A percentile compares a stretch with the other conserved stretches of the same genome.
These are phyloP conservation scores for Ochlodes sylvanus DNA, from an alignment of 2,888 invertebrate species.

Conservation along the genomic window DNA sequence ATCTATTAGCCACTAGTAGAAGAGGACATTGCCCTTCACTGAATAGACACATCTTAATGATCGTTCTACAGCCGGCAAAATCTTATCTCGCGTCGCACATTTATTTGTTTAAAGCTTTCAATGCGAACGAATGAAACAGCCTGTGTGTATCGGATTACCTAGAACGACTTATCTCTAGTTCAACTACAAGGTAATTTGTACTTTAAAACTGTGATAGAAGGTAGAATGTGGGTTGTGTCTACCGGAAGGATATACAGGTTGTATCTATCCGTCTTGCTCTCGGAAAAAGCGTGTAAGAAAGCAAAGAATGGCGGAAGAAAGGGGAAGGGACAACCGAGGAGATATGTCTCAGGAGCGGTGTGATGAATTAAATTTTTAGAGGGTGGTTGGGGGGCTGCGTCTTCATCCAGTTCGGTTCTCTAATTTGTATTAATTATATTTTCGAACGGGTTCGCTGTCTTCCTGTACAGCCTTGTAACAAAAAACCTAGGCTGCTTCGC, in stretches of 20 bases:
- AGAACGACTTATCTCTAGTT: constrained; percentile 47
- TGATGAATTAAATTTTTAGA: constrained; percentile 85
- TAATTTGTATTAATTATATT: constrained; percentile 78
- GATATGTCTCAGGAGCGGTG: constrained; percentile 80
- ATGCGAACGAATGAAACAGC: constrained; percentile 80
- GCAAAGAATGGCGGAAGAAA: constrained; percentile 82
- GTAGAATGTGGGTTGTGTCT: constrained; percentile 45
- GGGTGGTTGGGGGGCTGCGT: constrained; percentile 72
- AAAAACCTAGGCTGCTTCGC: not conserved
- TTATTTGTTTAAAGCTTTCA: constrained; percentile 84
- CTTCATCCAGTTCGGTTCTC: constrained; percentile 76
- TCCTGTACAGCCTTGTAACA: not conserved
- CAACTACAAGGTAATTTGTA: constrained; percentile 32
- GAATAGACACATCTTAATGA: constrained; percentile 62
- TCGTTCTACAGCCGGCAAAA: constrained; percentile 70
- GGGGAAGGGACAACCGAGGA: constrained; percentile 77
- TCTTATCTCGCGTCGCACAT: constrained; percentile 75
- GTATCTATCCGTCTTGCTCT: constrained; percentile 63
- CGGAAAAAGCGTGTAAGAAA: constrained; percentile 83
- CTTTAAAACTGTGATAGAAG: rapidly evolving
- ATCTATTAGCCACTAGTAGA: constrained; percentile 11
- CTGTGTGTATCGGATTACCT: constrained; percentile 61
- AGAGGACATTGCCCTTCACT: constrained; percentile 21
- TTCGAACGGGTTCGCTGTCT: constrained; percentile 50
- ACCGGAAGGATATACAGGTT: constrained; percentile 56